These are phyloP conservation scores for Brachypteracias leptosomus DNA, from an alignment of 2,113 vertebrate genomes.

Conservation along the genomic window DNA sequence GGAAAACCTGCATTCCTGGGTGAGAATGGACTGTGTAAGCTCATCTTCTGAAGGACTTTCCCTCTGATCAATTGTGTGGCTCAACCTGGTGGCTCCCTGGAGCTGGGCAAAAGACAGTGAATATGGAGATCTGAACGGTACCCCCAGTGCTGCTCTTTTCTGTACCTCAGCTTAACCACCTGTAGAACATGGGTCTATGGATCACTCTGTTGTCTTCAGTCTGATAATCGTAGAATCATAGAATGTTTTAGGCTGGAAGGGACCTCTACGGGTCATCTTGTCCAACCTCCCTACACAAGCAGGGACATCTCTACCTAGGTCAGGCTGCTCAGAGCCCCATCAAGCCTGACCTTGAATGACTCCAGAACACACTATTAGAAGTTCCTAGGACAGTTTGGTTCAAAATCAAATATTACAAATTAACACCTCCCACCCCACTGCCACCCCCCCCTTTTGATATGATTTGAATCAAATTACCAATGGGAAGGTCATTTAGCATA, in stretches of 20 bases:
- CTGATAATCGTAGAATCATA: too few species aligned
- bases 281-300: too few species aligned
- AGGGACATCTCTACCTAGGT: too few species aligned
- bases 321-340: too few species aligned
- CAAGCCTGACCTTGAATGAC: too few species aligned
- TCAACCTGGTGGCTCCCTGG: neutral
- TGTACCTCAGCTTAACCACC: neutral
- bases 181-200: neutral
- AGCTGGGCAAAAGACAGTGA: neutral
- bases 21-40: rapidly evolving
- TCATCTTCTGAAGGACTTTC: neutral
- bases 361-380: neutral
- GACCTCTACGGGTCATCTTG: too few species aligned
- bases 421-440: neutral
- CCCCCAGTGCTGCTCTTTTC: neutral
- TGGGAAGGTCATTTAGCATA: neutral
- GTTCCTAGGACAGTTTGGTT: neutral
- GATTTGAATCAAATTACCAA: neutral
- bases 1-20: neutral
- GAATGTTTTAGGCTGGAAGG: too few species aligned
- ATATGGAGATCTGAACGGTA: neutral
- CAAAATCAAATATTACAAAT: neutral
- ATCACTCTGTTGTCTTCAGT: neutral
- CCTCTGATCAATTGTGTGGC: neutral
- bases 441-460: neutral